Evolutionary conservation across 2,797 vertebrate genomes (phyloP), one percentile per base, ranked within the genome.

Genomic region (Micropoecilia bifurca): DNA sequence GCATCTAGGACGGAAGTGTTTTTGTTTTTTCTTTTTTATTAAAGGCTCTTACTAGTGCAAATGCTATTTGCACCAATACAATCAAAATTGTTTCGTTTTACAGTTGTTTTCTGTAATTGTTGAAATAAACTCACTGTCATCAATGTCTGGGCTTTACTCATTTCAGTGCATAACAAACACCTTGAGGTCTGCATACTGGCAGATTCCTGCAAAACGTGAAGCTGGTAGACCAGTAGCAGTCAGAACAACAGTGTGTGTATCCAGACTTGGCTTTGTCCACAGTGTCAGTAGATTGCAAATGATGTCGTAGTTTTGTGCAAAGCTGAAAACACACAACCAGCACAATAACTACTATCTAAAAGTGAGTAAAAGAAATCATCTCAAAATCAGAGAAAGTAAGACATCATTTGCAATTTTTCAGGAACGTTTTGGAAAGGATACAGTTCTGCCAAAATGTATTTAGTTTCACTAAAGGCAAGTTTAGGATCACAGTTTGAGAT

Each of bases 111-210:
- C 25, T 47, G 0, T 22, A 55, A 41, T 57, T 71, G 43, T 30
- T 46, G 25, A 45, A 89, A 90, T 85, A 89, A 87, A 89, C 6
- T 82, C n/a, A 33, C 12, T 30, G 22, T 8, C 78, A 18, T 63
- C 0, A 46, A 41, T 74, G 28, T 66, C 25, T 73, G 71, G 25
- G 53, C 3, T 75, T 36, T 36, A 75, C 39, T 63, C 13, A 68
- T 68, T 53, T 7, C 50, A 1, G 30, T 61, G 20, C 85, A 73
- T 1, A 16, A 41, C 73, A 89, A 85, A 91, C 81, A 88, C 74
- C 80, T 79, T 47, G 18, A 77, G 83, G 82, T 84, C 43, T n/a
- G 22, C 73, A 79, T 7, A 69, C 20, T 7, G 14, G 20, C 72
- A 53, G 36, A 36, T n/a, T 41, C 14, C 7, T 39, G 48, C 22